Conservation (phyloP, 2,888 invertebrate genomes). For the Dione vanillae region DNA sequence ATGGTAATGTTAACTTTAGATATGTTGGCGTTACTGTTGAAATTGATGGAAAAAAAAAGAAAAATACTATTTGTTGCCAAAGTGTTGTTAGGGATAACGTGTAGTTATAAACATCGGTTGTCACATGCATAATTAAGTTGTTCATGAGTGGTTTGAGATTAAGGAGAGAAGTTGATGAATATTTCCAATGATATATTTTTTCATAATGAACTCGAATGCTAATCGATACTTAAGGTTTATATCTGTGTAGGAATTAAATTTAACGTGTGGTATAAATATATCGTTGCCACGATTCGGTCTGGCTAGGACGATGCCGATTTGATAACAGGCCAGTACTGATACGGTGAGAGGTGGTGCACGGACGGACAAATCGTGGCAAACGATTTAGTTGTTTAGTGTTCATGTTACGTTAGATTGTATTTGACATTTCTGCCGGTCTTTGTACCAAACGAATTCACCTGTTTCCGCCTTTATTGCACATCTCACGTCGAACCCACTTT, state of each 20-base stretch:
- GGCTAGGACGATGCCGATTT: conserved; percentile 42
- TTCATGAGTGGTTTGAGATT: conserved; percentile 81
- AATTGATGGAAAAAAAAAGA: conserved; percentile 66
- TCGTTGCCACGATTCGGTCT: conserved; percentile 67
- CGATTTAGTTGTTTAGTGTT: conserved; percentile 82
- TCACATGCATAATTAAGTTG: conserved; percentile 83
- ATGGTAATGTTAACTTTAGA: conserved; percentile 71
- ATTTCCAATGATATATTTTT: conserved; percentile 84
- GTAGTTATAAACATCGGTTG: conserved; percentile 83
- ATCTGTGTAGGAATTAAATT: conserved; percentile 82
- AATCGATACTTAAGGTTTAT: conserved; percentile 82
- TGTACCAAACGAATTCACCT: conserved; percentile 65
- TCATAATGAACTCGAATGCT: conserved; percentile 83
- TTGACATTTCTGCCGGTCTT: conserved; percentile 68
- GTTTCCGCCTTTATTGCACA: conserved; percentile 73
- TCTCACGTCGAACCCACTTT: conserved; percentile 67
- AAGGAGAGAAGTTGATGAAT: conserved; percentile 81
- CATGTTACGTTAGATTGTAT: conserved; percentile 82
- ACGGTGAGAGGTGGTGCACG: conserved; percentile 43
- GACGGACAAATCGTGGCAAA: conserved; percentile 66
- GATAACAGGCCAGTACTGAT: conserved; percentile 27
- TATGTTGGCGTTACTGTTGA: conserved; percentile 73
- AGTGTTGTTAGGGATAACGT: conserved; percentile 82
- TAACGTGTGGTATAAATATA: conserved; percentile 78
- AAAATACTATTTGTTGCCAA: conserved; percentile 84